Evolutionary conservation across 2,113 vertebrate genomes (phyloP), one percentile per base, ranked within the genome.

Genomic region (Macaca mulatta): DNA sequence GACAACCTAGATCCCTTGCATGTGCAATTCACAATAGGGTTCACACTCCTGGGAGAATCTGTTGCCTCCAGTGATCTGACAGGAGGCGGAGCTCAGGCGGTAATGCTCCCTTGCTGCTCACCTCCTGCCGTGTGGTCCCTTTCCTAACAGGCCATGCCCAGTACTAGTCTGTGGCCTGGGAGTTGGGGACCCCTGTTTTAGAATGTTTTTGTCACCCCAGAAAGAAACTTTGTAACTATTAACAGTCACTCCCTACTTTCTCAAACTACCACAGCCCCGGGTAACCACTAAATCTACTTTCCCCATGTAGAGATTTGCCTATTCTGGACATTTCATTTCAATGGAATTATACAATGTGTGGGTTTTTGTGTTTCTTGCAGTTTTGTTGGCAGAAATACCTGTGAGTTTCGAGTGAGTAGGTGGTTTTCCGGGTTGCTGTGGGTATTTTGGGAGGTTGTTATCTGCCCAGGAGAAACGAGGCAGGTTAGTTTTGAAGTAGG

Each of bases 401-500:
- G 40, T 86, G 48, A 82, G 61, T 23, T 94, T 91, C 6, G 23
- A 74, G 70, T 27, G 32, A 74, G 17, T 69, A 81, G 59, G 74
- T 93, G 11, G 12, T 77, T 97, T 96, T 92, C 59, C 32, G 32
- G 69, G 74, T 90, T 93, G 70, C 61, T 48, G 3, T 61, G 43
- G 10, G 5, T 90, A n/a, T 93, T 90, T 89, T 20, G 43, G 79
- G 78, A 93, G 16, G 38, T 52, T 85, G 52, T 91, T 91, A 40
- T 69, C 92, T 96, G 69, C 67, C 74, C 32, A 32, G 74, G 86
- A 50, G 70, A 84, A 91, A 87, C 22, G 43, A 93, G 55, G 32
- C 77, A 64, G 55, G 13, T 97, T 91, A 82, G 45, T 97, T 90
- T 81, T 96, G 64, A 82, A 92, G 50, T 89, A 52, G 12, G 20